phyloP scores from a whole-genome alignment of 1,140 invertebrate species.

The Euura saliciscinereae region DNA sequence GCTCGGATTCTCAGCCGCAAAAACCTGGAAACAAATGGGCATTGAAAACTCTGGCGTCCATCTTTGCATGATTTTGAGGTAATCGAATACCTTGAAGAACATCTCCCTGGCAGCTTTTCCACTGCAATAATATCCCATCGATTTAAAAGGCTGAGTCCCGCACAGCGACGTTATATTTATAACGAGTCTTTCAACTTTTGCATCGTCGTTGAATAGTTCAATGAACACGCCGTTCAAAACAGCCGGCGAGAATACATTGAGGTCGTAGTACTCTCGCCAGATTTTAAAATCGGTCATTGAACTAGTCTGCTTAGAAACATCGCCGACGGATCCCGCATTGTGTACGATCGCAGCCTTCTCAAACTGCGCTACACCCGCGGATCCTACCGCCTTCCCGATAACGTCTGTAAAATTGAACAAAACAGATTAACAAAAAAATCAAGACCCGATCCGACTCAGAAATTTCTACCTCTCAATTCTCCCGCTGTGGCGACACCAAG shows the following conservation, averaged over 20 bases:
- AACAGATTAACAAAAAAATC: constrained; percentile 10
- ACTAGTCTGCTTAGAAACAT: constrained; percentile 66
- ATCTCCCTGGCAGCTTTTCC: constrained; percentile 93
- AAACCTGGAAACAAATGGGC: constrained; percentile 44
- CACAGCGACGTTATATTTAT: constrained; percentile 90
- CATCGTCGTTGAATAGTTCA: constrained; percentile 57
- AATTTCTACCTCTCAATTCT: constrained; percentile 53
- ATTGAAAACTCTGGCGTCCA: constrained; percentile 14
- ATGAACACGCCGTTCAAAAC: constrained; percentile 81
- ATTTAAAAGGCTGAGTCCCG: constrained; percentile 77
- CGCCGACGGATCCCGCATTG: constrained; percentile 89
- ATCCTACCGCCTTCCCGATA: constrained; percentile 53
- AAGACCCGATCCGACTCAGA: not conserved
- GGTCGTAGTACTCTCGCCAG: constrained; percentile 73
- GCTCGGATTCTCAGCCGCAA: constrained; percentile 81
- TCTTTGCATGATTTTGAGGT: not conserved
- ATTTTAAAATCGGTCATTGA: constrained; percentile 66
- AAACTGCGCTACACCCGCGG: constrained; percentile 60
- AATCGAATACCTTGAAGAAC: constrained; percentile 74
- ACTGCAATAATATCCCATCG: constrained; percentile 80
- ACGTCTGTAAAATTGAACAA: constrained; percentile 40
- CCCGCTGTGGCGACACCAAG: constrained; percentile 59
- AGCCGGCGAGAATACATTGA: constrained; percentile 82
- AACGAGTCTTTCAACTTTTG: constrained; percentile 63
- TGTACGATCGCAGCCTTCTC: constrained; percentile 80